Evolutionary conservation across 2,888 invertebrate genomes (phyloP), one percentile per base, ranked within the genome.

Genomic region (Ypsolopha scabrella): DNA sequence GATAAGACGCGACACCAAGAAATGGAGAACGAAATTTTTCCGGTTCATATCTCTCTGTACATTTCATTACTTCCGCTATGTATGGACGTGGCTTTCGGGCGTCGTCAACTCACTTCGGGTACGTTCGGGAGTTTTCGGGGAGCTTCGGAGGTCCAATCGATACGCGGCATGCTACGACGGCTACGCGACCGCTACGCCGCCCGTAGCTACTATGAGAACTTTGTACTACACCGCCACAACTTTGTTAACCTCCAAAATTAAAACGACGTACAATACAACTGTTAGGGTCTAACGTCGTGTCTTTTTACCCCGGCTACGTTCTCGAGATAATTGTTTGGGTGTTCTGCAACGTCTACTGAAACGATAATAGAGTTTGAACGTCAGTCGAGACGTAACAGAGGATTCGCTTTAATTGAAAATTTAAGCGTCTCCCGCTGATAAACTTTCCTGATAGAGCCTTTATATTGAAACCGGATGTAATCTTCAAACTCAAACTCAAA

Each of bases 51-150:
- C 76, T 76, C 75, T 80, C 74, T 76, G 75, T 82, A 83, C 82
- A 82, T 83, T 85, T 82, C 83, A 82, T 85, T 86, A 80, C 80
- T 82, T 83, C 83, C 83, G 82, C 77, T 75, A 73, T 74, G 75
- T 75, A 72, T 80, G 81, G 74, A 77, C 72, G 70, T 56, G 57
- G 56, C 50, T 41, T 45, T 75, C 71, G 72, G 64, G 55, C n/a
- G 53, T 56, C 56, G 53, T 36, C 46, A 35, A 35, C n/a, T 35
- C 34, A 1, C 33, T 24, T 33, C 33, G 35, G 46, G 6, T 2
- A 24, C 24, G 2, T 13, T 74, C 77, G 77, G 73, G 57, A 39
- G 51, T 51, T 57, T 60, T 79, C 79, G 81, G 65, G 55, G 36
- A 43, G 51, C 45, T 50, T 74, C 81, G 80, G 62, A 56, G 51